Percentiles rank a stretch among this genome's conserved stretches.
These are phyloP conservation scores for Micromesistius poutassou DNA, from an alignment of 2,797 vertebrate genomes.

Conservation along the genomic window DNA sequence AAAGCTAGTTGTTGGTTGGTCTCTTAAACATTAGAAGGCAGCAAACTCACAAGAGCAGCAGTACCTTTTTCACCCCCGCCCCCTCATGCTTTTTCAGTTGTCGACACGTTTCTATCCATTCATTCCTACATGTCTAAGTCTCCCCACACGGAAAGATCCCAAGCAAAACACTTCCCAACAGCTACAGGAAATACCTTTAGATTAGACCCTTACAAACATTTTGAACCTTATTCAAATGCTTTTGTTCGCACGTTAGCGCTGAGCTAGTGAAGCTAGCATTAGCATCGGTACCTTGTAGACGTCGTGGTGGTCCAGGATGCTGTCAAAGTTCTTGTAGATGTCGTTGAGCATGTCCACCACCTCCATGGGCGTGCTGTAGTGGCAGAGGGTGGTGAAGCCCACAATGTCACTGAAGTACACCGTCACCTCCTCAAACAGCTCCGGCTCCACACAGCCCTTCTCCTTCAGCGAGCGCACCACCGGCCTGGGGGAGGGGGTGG, in stretches of 20 bases:
- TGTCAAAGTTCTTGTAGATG: slow-evolving; percentile 96
- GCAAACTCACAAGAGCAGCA: too few species aligned
- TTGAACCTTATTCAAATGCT: background rate
- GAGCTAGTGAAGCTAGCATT: background rate
- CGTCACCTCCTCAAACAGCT: slow-evolving; percentile 93
- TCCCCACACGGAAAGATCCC: background rate
- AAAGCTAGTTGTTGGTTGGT: too few species aligned
- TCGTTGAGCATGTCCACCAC: slow-evolving; percentile 98
- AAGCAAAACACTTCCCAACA: background rate
- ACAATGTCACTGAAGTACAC: slow-evolving; percentile 98
- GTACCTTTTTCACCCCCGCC: too few species aligned
- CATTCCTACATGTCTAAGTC: background rate
- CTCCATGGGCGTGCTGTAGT: slow-evolving; percentile 97
- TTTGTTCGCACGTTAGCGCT: background rate
- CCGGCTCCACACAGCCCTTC: slow-evolving; percentile 88
- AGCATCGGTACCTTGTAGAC: slow-evolving; percentile 88
- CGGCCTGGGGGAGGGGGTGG: slow-evolving; percentile 68
- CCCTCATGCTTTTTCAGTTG: too few species aligned
- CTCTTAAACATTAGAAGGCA: too few species aligned
- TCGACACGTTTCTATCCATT: too few species aligned
- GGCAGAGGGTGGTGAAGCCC: slow-evolving; percentile 95
- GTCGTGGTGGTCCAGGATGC: slow-evolving; percentile 92
- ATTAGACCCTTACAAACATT: too few species aligned
- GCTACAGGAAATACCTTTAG: background rate
- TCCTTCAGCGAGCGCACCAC: slow-evolving; percentile 96